phyloP scores from a whole-genome alignment of 2,113 vertebrate genomes.

The Dolichallabes microphthalmus region DNA sequence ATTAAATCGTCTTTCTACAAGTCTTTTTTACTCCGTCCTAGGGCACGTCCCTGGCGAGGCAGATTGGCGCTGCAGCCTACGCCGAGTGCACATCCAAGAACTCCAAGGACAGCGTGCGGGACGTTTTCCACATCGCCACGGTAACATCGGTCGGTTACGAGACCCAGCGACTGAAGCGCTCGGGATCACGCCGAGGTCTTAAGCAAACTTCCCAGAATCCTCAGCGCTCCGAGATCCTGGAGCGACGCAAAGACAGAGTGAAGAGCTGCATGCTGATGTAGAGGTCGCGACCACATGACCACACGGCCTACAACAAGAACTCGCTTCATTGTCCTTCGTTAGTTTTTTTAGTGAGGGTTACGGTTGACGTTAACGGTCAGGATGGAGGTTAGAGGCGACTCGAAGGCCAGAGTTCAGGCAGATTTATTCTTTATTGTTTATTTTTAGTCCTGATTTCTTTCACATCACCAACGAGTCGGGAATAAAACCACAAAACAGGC shows the following conservation, averaged over 20 bases:
- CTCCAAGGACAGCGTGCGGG: slow-evolving; percentile 91
- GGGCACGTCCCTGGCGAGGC: slow-evolving; percentile 84
- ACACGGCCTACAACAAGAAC: not conserved
- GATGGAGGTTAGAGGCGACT: slow-evolving; percentile 27
- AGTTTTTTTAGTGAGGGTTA: not conserved
- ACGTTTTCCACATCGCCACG: slow-evolving; percentile 91
- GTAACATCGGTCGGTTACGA: slow-evolving; percentile 81
- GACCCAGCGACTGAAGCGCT: slow-evolving; percentile 74
- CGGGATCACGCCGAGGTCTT: slow-evolving; percentile 81
- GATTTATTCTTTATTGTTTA: slow-evolving; percentile 51
- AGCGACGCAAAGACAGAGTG: slow-evolving; percentile 84
- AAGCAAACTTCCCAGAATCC: slow-evolving; percentile 85
- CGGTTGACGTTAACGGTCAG: not conserved
- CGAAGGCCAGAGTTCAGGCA: slow-evolving; percentile 25
- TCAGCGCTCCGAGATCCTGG: slow-evolving; percentile 79
- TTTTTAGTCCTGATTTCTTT: slow-evolving; percentile 56
- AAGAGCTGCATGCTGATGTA: slow-evolving; percentile 96
- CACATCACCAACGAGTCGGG: slow-evolving; percentile 59
- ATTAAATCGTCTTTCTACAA: too few relatives aligned
- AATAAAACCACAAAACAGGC: not conserved
- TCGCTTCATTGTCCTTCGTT: not conserved
- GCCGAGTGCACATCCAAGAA: slow-evolving; percentile 90
- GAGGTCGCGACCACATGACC: slow-evolving; percentile 41
- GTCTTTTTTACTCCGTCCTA: slow-evolving; percentile 50
- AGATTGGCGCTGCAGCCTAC: slow-evolving; percentile 90